Evolutionary conservation across 2,888 invertebrate species (phyloP).

Genomic region (Acrobeloides nanus): DNA sequence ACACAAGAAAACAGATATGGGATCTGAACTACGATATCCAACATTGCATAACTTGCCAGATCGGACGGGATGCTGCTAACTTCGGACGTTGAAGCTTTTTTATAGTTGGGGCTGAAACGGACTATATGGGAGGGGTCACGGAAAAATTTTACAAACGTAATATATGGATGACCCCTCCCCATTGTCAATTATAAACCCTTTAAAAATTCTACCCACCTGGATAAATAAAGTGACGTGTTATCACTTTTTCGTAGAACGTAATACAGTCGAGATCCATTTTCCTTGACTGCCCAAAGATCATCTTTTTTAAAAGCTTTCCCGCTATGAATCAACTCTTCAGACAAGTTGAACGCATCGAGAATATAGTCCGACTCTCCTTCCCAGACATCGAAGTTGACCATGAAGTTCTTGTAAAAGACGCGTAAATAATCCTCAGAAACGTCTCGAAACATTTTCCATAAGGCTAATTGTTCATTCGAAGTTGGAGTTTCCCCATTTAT

Average conservation of each 20-base stretch:
- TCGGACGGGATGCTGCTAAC: no score
- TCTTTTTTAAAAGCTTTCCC: constrained; percentile 13
- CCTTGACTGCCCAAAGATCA: constrained; percentile 15
- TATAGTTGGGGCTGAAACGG: no score
- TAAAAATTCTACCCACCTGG: constrained; percentile 22
- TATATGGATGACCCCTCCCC: no score
- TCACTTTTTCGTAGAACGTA: constrained; percentile 31
- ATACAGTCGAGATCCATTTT: constrained; percentile 12
- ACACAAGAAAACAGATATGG: no score
- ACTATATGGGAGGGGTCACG: constrained; percentile 1
- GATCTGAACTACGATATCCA: no score
- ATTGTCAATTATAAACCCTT: no score
- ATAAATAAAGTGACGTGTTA: constrained; percentile 39
- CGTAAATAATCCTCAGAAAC: constrained; percentile 30
- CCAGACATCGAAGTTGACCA: constrained; percentile 40
- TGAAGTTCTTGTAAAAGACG: constrained; percentile 36
- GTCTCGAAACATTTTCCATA: constrained; percentile 36
- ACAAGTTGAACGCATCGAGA: constrained; percentile 22
- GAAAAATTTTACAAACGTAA: constrained; percentile 3
- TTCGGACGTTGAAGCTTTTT: no score
- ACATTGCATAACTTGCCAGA: no score
- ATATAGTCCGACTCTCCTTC: constrained; percentile 38
- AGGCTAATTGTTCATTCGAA: no score
- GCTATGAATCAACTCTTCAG: constrained; percentile 23
- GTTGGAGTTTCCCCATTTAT: constrained; percentile 9